phyloP scores from a whole-genome alignment of 2,797 vertebrate species.

The Crypturellus tataupa region DNA sequence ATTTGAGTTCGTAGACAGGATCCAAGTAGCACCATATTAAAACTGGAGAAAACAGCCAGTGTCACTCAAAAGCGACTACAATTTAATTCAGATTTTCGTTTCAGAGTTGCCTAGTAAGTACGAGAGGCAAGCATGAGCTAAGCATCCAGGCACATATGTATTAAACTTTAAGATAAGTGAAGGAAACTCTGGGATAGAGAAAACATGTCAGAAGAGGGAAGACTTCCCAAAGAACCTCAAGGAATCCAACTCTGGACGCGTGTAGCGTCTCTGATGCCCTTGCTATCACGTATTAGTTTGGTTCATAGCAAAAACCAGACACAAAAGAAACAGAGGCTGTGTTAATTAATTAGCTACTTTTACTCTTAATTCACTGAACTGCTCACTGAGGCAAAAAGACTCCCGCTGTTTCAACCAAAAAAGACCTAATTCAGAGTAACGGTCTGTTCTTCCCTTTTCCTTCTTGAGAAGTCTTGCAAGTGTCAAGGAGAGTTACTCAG shows the following conservation, averaged over 20 bases:
- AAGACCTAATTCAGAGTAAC: not conserved
- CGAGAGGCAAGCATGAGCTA: not conserved
- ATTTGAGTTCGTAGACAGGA: not conserved
- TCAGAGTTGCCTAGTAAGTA: not conserved
- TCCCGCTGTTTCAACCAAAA: slow-evolving; percentile 10
- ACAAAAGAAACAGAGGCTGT: slow-evolving; percentile 39
- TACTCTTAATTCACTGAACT: slow-evolving; percentile 43
- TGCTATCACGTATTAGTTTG: slow-evolving; percentile 23
- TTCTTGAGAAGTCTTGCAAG: not conserved
- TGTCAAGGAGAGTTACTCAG: slow-evolving; percentile 9
- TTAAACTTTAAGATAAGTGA: not conserved
- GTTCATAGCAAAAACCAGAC: slow-evolving; percentile 15
- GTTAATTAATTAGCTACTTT: slow-evolving; percentile 69
- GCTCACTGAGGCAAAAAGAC: slow-evolving; percentile 24
- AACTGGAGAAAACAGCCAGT: not conserved
- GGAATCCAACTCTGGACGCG: not conserved
- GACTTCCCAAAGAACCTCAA: not conserved
- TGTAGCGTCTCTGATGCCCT: not conserved
- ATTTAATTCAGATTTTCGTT: not conserved
- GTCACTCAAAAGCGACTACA: no score
- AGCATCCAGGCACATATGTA: not conserved
- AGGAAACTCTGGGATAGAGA: not conserved
- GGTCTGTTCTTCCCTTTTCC: not conserved
- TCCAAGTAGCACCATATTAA: not conserved
- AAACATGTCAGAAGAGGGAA: not conserved